phyloP scores from a whole-genome alignment of 2,113 vertebrate genomes.

The Phoxinus phoxinus region DNA sequence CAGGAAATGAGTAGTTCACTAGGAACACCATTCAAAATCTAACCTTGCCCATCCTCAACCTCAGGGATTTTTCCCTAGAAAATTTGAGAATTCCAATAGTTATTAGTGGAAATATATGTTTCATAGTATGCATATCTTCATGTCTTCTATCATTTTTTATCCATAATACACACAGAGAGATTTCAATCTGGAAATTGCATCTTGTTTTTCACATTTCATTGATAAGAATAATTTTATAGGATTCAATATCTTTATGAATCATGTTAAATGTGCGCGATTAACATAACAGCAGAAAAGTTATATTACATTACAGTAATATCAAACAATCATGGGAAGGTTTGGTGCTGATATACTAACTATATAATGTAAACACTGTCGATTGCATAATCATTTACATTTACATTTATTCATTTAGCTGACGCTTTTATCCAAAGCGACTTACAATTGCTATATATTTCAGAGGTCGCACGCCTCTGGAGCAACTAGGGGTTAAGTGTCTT shows the following conservation, averaged over 20 bases:
- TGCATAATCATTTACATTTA: too few relatives aligned
- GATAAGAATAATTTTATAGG: not conserved
- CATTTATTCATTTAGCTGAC: too few relatives aligned
- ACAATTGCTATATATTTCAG: too few relatives aligned
- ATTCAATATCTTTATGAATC: not conserved
- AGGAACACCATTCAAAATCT: conserved; percentile 67
- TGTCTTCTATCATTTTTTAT: not conserved
- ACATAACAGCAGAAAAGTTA: not conserved
- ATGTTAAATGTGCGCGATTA: not conserved
- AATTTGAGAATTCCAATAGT: not conserved
- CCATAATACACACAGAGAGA: not conserved
- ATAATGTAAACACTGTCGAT: too few relatives aligned
- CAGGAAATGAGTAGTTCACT: conserved; percentile 74
- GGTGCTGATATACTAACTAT: not conserved
- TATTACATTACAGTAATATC: conserved; percentile 28
- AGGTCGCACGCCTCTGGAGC: too few relatives aligned
- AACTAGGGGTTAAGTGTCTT: too few relatives aligned
- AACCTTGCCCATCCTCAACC: conserved; percentile 56
- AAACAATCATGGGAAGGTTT: not conserved
- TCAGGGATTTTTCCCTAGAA: not conserved
- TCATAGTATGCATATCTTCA: not conserved
- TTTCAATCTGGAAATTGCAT: not conserved
- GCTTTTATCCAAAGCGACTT: too few relatives aligned
- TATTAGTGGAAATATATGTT: not conserved
- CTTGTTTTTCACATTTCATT: not conserved